Percentiles rank a stretch among this genome's conserved stretches.
Evolutionary conservation across 2,888 invertebrate species (phyloP).

Genomic region (Carpatolechia fugitivella): DNA sequence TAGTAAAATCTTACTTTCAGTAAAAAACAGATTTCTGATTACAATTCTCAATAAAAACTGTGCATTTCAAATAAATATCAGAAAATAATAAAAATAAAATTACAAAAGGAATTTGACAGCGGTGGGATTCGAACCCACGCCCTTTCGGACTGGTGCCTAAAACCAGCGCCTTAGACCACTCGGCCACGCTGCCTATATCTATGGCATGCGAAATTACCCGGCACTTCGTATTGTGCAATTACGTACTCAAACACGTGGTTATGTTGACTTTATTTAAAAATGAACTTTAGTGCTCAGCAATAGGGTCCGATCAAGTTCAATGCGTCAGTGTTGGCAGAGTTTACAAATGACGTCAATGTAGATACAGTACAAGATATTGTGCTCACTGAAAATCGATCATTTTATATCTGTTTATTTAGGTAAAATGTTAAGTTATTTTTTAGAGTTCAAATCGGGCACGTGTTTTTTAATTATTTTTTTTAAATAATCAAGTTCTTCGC

Average conservation of each 20-base stretch:
- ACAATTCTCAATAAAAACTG: no score
- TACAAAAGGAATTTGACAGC: slow-evolving; percentile 64
- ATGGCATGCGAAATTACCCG: slow-evolving; percentile 16
- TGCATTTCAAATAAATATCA: slow-evolving; percentile 8
- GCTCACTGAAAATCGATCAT: no score
- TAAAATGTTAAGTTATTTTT: no score
- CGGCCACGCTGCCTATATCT: slow-evolving; percentile 80
- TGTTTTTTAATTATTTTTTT: no score
- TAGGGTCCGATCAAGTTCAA: not conserved
- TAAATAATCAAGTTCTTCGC: no score
- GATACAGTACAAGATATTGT: no score
- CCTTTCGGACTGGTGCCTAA: slow-evolving; percentile 85
- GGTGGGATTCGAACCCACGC: slow-evolving; percentile 87
- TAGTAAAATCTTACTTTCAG: no score
- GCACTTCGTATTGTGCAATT: not conserved
- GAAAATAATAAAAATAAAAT: slow-evolving; percentile 2
- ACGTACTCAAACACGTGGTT: not conserved
- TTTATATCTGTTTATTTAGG: no score
- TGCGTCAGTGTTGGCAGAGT: no score
- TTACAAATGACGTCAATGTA: no score
- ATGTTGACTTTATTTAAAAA: not conserved
- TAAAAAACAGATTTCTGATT: no score
- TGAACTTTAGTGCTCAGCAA: not conserved
- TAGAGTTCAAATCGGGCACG: no score
- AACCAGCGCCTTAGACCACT: slow-evolving; percentile 83